Base-by-base conservation (phyloP, 2,888 invertebrate genomes). In the Chelonus formosanus region DNA sequence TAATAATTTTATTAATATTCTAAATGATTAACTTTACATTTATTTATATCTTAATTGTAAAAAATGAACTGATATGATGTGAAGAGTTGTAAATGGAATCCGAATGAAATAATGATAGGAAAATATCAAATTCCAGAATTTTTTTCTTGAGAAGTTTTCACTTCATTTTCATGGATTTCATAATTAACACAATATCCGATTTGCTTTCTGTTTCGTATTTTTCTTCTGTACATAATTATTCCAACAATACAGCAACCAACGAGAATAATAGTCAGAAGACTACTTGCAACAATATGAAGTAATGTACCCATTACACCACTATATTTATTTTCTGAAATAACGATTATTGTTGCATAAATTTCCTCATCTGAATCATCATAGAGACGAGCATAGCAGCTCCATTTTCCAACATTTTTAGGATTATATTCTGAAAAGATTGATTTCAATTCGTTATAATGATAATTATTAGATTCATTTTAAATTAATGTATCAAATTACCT, bases 331-430 rank as follows among this genome's bases (percentile, higher is more conserved):
- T 5, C 36, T 3, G n/a, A 35, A 3, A 54, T 5, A 10, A 54
- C n/a, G 8, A n/a, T 20, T 5, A 58, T 58, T 34, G 47, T 68
- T n/a, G 69, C 67, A 63, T 47, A 69, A 4, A 62, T 58, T 64
- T 76, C 75, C 10, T 53, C 50, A 8, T 62, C 45, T 3, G 31
- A 5, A 2, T 31, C 20, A 20, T 65, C 60, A 4, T 35, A 10
- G 10, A 77, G 54, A 34, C 73, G 71, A 4, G 73, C 74, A 32
- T 73, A 65, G 65, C 80, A 78, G 5, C 69, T 78, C 76, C 78
- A 80, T 44, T 63, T 62, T 58, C 78, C 76, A 50, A 73, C 48
- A 65, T 75, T 73, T 8, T 72, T 65, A 3, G 57, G 35, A 35
- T 34, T 5, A 10, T 61, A 43, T 10, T 36, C 72, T 72, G n/a